phyloP scores from a whole-genome alignment of 1,140 invertebrate species.

The Conus betulinus region DNA sequence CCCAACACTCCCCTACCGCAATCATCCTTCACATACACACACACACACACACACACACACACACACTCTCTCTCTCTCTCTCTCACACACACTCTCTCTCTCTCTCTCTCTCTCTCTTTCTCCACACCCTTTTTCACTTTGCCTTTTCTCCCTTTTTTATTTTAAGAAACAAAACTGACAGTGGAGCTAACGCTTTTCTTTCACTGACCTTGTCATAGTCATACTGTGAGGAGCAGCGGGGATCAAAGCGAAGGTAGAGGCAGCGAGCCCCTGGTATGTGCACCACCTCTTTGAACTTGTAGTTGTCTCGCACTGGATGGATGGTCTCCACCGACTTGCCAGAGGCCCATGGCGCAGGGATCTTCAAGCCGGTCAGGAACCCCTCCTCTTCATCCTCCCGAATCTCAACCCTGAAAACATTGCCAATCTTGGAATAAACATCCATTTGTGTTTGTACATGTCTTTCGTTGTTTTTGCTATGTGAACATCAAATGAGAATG shows the following conservation, averaged over 20 bases:
- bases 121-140: neutral
- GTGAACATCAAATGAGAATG: too few species aligned
- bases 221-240: slow-evolving; percentile 74
- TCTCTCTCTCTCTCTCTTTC: neutral
- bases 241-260: slow-evolving; percentile 74
- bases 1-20: too few species aligned
- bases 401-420: slow-evolving; percentile 44
- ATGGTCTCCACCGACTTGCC: slow-evolving; percentile 74
- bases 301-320: slow-evolving; percentile 75
- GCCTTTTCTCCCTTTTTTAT: neutral
- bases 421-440: too few species aligned
- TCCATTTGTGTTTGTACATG: too few species aligned
- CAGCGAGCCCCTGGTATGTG: slow-evolving; percentile 74
- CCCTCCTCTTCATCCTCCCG: slow-evolving; percentile 69
- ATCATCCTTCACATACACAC: too few species aligned
- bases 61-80: too few species aligned
- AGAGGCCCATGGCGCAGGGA: slow-evolving; percentile 74
- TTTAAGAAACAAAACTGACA: too few species aligned
- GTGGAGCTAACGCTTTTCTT: too few species aligned
- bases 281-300: slow-evolving; percentile 75
- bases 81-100: too few species aligned
- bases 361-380: slow-evolving; percentile 72
- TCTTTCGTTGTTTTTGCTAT: too few species aligned
- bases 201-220: slow-evolving; percentile 75
- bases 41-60: too few species aligned